A percentile compares a stretch with the other conserved stretches of the same genome.
Conservation (phyloP, 1,140 invertebrate species). For the Drosophila tsacasi region DNA sequence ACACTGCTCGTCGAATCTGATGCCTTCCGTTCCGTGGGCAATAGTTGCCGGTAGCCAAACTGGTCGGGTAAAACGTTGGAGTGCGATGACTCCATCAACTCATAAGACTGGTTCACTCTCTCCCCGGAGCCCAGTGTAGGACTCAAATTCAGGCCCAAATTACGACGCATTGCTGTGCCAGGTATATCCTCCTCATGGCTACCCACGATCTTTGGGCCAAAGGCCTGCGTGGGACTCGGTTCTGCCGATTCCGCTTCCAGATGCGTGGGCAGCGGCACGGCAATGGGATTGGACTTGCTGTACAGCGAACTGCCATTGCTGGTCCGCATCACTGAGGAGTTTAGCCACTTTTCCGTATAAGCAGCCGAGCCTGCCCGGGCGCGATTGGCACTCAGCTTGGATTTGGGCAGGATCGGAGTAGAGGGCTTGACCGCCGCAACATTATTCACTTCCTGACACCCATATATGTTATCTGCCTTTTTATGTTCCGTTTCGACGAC, state of each 20-base stretch:
- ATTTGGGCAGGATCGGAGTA: slow-evolving; percentile 41
- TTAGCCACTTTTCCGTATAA: slow-evolving; percentile 80
- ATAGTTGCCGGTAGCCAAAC: slow-evolving; percentile 70
- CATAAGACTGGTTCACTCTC: slow-evolving; percentile 44
- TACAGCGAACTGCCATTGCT: slow-evolving; percentile 45
- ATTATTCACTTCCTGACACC: slow-evolving; percentile 13
- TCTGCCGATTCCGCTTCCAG: slow-evolving; percentile 78
- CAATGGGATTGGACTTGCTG: slow-evolving; percentile 61
- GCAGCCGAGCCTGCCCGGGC: slow-evolving; percentile 27
- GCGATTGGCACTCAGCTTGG: slow-evolving; percentile 14
- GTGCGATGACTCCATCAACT: slow-evolving; percentile 69
- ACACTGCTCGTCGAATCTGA: slow-evolving; percentile 66
- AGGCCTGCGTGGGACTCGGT: slow-evolving; percentile 78
- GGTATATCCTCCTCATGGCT: slow-evolving; percentile 75
- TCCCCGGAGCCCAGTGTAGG: slow-evolving; percentile 39
- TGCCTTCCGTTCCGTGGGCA: slow-evolving; percentile 58
- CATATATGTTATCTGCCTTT: slow-evolving; percentile 27
- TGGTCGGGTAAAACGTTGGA: slow-evolving; percentile 73
- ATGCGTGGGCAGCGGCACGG: slow-evolving; percentile 73
- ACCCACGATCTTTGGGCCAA: slow-evolving; percentile 70
- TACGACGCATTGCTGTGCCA: slow-evolving; percentile 74
- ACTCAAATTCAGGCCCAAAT: slow-evolving; percentile 63
- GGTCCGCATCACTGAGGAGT: slow-evolving; percentile 61
- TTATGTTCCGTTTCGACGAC: slow-evolving; percentile 5
- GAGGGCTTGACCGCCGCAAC: slow-evolving; percentile 20